These are phyloP conservation scores for Pangasius larnaudii DNA, from an alignment of 2,797 vertebrate genomes.

Conservation along the genomic window DNA sequence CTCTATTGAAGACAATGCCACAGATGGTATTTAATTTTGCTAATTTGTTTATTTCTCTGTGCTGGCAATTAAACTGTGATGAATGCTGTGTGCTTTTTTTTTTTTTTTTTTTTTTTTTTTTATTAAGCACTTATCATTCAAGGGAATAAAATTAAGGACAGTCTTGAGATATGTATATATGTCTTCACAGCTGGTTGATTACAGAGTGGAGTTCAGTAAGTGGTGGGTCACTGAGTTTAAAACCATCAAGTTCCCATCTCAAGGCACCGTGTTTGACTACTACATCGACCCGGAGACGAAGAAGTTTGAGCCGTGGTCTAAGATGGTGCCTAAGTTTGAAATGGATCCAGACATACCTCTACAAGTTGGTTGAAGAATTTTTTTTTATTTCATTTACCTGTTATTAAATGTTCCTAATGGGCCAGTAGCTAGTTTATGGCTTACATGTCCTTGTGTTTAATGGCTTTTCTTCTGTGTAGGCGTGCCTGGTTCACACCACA, in stretches of 20 bases:
- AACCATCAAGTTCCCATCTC: slow-evolving; percentile 93
- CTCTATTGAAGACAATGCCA: slow-evolving; percentile 9
- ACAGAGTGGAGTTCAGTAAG: slow-evolving; percentile 94
- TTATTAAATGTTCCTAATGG: background rate
- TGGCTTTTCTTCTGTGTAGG: slow-evolving; percentile 67
- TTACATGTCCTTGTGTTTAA: background rate
- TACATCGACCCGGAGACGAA: slow-evolving; percentile 90
- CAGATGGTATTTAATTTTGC: slow-evolving; percentile 43
- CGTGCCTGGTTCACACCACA: slow-evolving; percentile 88
- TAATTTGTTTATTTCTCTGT: slow-evolving; percentile 32
- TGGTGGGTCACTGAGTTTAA: slow-evolving; percentile 96
- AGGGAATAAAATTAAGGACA: slow-evolving; percentile 16
- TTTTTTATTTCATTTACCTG: background rate
- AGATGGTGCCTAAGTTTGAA: slow-evolving; percentile 86
- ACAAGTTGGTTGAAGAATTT: slow-evolving; percentile 76
- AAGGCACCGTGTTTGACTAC: slow-evolving; percentile 93
- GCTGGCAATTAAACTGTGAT: slow-evolving; percentile 26
- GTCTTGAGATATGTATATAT: slow-evolving; percentile 28
- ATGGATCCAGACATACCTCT: slow-evolving; percentile 88
- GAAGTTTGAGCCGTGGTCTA: slow-evolving; percentile 94
- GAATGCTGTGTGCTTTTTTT: background rate
- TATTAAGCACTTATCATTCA: slow-evolving; percentile 17
- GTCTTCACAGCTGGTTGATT: slow-evolving; percentile 84
- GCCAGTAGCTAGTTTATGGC: background rate
- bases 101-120: background rate